A percentile compares a stretch with the other conserved stretches of the same genome.
phyloP scores from a whole-genome alignment of 92 coral and sea anemone species.

The Palythoa grandis region DNA sequence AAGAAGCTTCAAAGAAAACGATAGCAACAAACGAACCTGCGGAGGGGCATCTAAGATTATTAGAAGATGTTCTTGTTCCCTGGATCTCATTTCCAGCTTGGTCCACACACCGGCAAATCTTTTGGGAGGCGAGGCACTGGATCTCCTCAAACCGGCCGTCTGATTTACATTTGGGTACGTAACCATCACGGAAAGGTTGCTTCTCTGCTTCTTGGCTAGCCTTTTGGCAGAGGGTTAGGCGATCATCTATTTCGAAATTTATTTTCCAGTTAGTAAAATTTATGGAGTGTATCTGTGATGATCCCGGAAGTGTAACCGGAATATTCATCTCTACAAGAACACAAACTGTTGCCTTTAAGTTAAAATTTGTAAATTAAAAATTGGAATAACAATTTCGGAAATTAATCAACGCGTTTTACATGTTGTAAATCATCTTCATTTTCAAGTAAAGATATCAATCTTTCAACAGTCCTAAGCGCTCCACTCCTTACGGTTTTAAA shows the following conservation, averaged over 20 bases:
- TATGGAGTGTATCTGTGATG: too few relatives aligned
- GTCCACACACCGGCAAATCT: conserved; percentile 90
- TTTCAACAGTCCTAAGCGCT: too few relatives aligned
- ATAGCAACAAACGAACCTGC: conserved; percentile 48
- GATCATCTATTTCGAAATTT: conserved; percentile 44
- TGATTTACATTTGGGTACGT: conserved; percentile 78
- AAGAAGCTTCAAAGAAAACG: neutral
- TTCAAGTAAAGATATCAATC: too few relatives aligned
- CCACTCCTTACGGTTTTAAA: too few relatives aligned
- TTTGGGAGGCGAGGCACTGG: conserved; percentile 77
- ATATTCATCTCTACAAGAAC: neutral
- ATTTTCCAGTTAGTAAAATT: neutral
- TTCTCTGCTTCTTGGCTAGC: conserved; percentile 69
- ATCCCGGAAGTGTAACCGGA: neutral
- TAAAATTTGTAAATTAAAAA: neutral
- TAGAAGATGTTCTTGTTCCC: conserved; percentile 71
- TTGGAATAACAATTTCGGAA: too few relatives aligned
- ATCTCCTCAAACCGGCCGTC: conserved; percentile 76
- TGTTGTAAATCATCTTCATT: neutral
- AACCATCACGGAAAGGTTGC: conserved; percentile 59
- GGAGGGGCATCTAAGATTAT: conserved; percentile 65
- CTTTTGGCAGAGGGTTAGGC: conserved; percentile 72
- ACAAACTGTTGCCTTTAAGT: neutral
- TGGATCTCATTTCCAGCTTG: conserved; percentile 82
- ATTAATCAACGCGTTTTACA: too few relatives aligned